Evolutionary conservation across 1,140 invertebrate species (phyloP).

Genomic region (Drosophila watanabei): DNA sequence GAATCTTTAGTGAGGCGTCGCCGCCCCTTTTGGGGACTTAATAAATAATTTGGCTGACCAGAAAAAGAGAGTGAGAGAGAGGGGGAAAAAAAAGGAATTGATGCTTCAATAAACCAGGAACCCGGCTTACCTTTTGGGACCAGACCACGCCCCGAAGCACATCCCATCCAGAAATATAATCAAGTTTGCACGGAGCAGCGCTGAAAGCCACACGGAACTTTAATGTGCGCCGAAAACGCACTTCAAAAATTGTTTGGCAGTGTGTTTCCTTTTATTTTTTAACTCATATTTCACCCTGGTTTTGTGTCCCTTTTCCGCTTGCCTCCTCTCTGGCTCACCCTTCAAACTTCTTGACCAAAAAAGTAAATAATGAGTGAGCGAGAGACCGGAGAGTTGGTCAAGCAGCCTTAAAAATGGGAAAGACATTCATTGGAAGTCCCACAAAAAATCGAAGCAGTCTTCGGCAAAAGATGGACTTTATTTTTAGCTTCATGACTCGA

Average conservation of each 20-base stretch:
- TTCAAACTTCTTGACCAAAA: conserved; percentile 36
- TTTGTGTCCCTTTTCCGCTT: conserved; percentile 1
- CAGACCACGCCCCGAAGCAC: conserved; percentile 11
- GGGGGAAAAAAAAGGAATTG: conserved; percentile 32
- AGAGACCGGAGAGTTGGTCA: conserved; percentile 28
- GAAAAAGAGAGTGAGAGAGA: neutral
- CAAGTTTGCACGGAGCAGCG: conserved; percentile 61
- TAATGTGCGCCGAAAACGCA: conserved; percentile 60
- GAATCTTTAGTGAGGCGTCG: conserved; percentile 15
- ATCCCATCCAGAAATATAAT: conserved; percentile 60
- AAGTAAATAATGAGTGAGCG: conserved; percentile 48
- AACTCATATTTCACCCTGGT: conserved; percentile 47
- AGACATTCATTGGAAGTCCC: conserved; percentile 7
- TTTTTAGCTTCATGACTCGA: neutral
- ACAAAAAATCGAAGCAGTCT: neutral
- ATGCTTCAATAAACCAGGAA: conserved; percentile 69
- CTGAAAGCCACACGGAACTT: conserved; percentile 72
- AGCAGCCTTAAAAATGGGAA: conserved; percentile 14
- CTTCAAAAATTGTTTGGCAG: conserved; percentile 67
- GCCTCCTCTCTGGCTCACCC: neutral
- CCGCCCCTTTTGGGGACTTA: conserved; percentile 67
- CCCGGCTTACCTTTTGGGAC: conserved; percentile 42
- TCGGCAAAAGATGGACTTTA: neutral
- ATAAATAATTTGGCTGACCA: conserved; percentile 73
- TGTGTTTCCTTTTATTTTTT: conserved; percentile 17